Base-by-base conservation (phyloP, 1,140 invertebrate genomes). In the Diorhabda elongata region DNA sequence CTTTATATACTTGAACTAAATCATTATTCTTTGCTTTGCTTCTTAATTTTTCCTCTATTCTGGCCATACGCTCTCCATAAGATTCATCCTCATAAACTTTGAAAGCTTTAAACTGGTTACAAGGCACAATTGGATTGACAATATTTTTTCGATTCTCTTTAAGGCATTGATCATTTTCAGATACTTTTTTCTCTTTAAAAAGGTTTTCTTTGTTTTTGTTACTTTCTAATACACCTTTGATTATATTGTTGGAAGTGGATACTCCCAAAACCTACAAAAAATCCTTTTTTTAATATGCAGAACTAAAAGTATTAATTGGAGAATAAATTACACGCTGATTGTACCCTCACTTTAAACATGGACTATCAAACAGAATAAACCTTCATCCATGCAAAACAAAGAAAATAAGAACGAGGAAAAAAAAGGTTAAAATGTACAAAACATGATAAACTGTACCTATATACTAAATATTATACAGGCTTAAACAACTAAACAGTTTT, bases 11-110 rank as follows among this genome's bases (percentile, higher is more conserved):
- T 41, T 71, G 67, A 64, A 58, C 67, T 71, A 44, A 26, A 8
- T 43, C 43, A 11, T 43, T 9, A 56, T 67, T 45, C 41, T 44
- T 67, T 5, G 41, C 52, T 44, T 64, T 74, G n/a, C 64, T 61
- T 60, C 69, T 72, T 9, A 72, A 67, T 66, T 75, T 76, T 83
- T 82, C 69, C 9, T 76, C 73, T 65, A 74, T 69, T 78, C 77
- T 72, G 26, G 69, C 69, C 64, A 65, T 59, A 66, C 84, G 83
- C 65, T 82, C 87, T 77, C 78, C 82, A 79, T 86, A 78, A 47
- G 84, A 77, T 72, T 86, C 87, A 74, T 91, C 89, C 80, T 91
- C 89, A 68, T 91, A 91, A 8, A 91, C 87, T 72, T 88, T 90
- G 73, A 91, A 90, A 9, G 85, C 85, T 78, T 88, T 85, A 80